Conservation (phyloP, 2,113 vertebrate genomes). For the Rattus rattus region DNA sequence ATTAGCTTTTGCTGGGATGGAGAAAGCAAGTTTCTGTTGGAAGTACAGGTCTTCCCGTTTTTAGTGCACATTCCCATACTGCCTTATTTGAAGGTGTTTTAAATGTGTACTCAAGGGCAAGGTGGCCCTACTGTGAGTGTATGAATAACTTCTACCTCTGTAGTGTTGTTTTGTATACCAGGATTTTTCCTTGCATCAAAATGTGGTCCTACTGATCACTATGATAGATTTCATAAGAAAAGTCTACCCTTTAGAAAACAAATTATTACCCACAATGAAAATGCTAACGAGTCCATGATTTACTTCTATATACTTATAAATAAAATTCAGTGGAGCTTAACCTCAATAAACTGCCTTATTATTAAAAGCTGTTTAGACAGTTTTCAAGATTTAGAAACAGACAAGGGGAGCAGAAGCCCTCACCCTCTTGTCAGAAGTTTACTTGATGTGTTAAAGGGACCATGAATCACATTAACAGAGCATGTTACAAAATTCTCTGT, state of each 20-base stretch:
- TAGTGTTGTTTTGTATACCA: not conserved
- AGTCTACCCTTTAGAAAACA: not conserved
- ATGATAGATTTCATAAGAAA: not conserved
- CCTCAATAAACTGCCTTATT: not conserved
- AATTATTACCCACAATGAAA: constrained; percentile 30
- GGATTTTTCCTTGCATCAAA: not conserved
- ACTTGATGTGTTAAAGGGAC: not conserved
- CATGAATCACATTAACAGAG: not conserved
- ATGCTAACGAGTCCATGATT: constrained; percentile 25
- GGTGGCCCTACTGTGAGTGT: not conserved
- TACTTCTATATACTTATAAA: not conserved
- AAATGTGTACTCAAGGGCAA: not conserved
- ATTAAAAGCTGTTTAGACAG: not conserved
- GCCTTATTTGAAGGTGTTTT: not conserved
- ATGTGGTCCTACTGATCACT: not conserved
- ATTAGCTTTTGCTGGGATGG: not conserved
- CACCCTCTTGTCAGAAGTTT: not conserved
- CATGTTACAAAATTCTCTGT: not conserved
- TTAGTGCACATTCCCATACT: not conserved
- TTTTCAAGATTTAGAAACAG: constrained; percentile 33
- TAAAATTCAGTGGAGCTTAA: not conserved
- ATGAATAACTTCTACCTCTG: not conserved
- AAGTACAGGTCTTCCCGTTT: not conserved
- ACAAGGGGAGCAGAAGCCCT: not conserved
- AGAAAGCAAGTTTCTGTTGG: not conserved